Conservation (phyloP, 1,140 invertebrate species). For the Drosophila aff. region DNA sequence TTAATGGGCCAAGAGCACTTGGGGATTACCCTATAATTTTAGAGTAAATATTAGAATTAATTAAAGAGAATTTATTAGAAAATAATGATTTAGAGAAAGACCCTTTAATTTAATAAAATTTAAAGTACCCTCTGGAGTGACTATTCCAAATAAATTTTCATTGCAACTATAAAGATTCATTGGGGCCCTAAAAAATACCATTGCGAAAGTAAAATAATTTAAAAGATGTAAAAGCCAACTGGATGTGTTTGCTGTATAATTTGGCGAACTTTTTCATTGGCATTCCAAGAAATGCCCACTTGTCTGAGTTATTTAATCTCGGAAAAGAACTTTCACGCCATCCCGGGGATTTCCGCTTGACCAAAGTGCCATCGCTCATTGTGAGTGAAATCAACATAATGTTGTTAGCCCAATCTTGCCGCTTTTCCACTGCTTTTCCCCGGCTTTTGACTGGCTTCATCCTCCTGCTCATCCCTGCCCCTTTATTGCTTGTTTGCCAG, state of each 20-base stretch:
- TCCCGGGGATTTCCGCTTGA: conserved; percentile 33
- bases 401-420: conserved; percentile 28
- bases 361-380: conserved; percentile 52
- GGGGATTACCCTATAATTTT: conserved; percentile 1
- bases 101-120: background rate
- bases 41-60: background rate
- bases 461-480: background rate
- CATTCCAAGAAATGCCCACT: conserved; percentile 3
- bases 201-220: conserved; percentile 1
- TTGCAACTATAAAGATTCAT: background rate
- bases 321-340: conserved; percentile 18
- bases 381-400: conserved; percentile 44
- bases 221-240: conserved; percentile 1
- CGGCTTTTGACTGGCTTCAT: conserved; percentile 4
- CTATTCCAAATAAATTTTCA: background rate
- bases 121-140: background rate
- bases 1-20: conserved; percentile 5
- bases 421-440: conserved; percentile 18
- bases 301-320: conserved; percentile 31
- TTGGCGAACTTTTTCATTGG: background rate
- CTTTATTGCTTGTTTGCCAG: conserved; percentile 13
- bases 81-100: background rate
- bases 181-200: background rate
- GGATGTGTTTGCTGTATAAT: background rate
- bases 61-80: background rate